phyloP scores from a whole-genome alignment of 2,888 invertebrate species.

The Notocelia uddmanniana region DNA sequence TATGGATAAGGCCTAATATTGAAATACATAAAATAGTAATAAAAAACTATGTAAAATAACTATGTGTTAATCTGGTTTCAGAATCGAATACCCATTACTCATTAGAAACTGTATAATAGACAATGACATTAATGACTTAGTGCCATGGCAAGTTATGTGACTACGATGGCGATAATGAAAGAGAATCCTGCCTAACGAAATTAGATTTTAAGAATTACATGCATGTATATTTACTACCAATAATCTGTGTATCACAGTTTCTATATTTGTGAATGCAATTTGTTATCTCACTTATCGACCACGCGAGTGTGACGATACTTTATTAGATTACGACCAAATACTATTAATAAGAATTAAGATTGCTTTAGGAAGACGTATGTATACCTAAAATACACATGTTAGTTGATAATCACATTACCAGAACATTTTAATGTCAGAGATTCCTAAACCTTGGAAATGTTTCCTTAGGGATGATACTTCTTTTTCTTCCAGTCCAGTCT shows the following conservation, averaged over 20 bases:
- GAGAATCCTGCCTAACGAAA: background rate
- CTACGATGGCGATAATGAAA: background rate
- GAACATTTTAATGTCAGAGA: background rate
- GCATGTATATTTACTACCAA: background rate
- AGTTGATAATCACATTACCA: background rate
- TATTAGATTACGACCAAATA: conserved; percentile 56
- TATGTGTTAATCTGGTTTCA: background rate
- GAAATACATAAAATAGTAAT: background rate
- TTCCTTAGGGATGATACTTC: no score
- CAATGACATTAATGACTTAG: background rate
- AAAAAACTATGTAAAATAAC: background rate
- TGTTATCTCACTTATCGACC: conserved; percentile 59
- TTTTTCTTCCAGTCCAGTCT: no score
- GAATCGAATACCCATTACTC: background rate
- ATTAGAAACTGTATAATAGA: background rate
- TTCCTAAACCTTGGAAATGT: background rate
- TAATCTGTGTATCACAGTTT: background rate
- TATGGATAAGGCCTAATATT: no score
- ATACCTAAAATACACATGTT: background rate
- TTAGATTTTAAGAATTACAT: background rate
- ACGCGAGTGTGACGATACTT: conserved; percentile 53
- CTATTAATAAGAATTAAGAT: conserved; percentile 51
- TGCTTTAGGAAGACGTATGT: conserved; percentile 26
- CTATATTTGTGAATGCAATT: conserved; percentile 58
- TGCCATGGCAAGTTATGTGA: background rate